phyloP scores from a whole-genome alignment of 1,140 invertebrate species.

The Elymnias hypermnestra region DNA sequence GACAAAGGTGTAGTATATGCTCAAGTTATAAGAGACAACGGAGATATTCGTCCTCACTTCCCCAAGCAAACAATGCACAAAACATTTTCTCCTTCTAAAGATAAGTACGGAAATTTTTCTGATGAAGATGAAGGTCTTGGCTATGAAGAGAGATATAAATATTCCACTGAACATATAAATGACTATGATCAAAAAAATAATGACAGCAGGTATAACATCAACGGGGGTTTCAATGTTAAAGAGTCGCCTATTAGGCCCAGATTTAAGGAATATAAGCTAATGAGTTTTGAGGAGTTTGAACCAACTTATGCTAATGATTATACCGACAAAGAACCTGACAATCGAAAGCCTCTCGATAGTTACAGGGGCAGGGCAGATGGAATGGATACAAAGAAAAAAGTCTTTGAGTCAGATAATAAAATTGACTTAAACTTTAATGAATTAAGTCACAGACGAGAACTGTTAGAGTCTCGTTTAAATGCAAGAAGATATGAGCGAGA shows the following conservation, averaged over 20 bases:
- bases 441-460: conserved; percentile 82
- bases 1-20: conserved; percentile 82
- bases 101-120: conserved; percentile 74
- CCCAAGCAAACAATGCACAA: conserved; percentile 77
- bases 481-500: conserved; percentile 73
- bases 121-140: conserved; percentile 87
- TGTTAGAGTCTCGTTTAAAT: conserved; percentile 85
- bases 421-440: conserved; percentile 74
- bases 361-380: conserved; percentile 80
- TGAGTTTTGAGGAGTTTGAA: conserved; percentile 68
- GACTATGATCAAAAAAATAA: conserved; percentile 59
- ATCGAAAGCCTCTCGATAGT: conserved; percentile 67
- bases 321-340: conserved; percentile 36
- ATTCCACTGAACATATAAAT: conserved; percentile 46
- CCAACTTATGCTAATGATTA: conserved; percentile 68
- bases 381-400: conserved; percentile 78
- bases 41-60: conserved; percentile 31
- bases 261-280: conserved; percentile 65
- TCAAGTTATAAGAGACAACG: conserved; percentile 81
- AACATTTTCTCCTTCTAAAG: conserved; percentile 59
- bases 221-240: conserved; percentile 49
- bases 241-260: conserved; percentile 68
- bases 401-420: conserved; percentile 68
- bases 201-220: conserved; percentile 40
- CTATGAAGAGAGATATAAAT: conserved; percentile 76